phyloP scores from a whole-genome alignment of 2,888 invertebrate species.

The Erebia ligea region DNA sequence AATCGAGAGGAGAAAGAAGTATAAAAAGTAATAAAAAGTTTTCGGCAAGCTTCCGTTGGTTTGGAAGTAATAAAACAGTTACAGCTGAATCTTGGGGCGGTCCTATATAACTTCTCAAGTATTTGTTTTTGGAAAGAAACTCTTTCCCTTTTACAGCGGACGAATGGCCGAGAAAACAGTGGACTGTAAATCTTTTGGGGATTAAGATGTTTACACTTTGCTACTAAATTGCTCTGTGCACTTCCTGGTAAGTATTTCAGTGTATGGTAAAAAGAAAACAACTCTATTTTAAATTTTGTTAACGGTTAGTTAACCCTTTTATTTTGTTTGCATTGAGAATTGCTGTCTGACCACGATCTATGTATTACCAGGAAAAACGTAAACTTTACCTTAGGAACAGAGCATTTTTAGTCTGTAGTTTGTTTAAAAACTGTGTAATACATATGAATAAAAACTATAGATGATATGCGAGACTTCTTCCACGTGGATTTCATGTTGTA shows the following conservation, averaged over 20 bases:
- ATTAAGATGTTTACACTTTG: constrained; percentile 41
- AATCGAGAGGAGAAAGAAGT: constrained; percentile 43
- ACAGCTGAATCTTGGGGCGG: constrained; percentile 58
- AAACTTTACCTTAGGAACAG: too few relatives aligned
- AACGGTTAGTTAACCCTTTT: neutral
- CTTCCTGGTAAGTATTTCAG: constrained; percentile 33
- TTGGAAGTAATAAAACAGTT: constrained; percentile 71
- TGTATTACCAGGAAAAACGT: too few relatives aligned
- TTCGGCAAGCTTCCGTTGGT: constrained; percentile 55
- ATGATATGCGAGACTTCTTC: too few relatives aligned
- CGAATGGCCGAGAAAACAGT: constrained; percentile 48
- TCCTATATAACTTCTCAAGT: constrained; percentile 44
- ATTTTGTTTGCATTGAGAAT: neutral
- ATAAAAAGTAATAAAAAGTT: constrained; percentile 46
- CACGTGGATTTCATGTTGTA: too few relatives aligned
- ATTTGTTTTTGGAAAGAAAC: constrained; percentile 46
- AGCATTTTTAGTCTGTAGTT: too few relatives aligned
- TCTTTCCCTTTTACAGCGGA: constrained; percentile 44
- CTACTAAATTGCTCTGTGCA: constrained; percentile 33
- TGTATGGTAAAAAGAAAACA: constrained; percentile 9
- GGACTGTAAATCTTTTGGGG: constrained; percentile 47
- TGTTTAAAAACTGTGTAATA: too few relatives aligned
- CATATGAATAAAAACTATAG: too few relatives aligned
- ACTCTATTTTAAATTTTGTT: neutral
- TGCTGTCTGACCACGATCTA: too few relatives aligned